phyloP scores from a whole-genome alignment of 2,888 invertebrate species.

The Phyllotreta cruciferae region DNA sequence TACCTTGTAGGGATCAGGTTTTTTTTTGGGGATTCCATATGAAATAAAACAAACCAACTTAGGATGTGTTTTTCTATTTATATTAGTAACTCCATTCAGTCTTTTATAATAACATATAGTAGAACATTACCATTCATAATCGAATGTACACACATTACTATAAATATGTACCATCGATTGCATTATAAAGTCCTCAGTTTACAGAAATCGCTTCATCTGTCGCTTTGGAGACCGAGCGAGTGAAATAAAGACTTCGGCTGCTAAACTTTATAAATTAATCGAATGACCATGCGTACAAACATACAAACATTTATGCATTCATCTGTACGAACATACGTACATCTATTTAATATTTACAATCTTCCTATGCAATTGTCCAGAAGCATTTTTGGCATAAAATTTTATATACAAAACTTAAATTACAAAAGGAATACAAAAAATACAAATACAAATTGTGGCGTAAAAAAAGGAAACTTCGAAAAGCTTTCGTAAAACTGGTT shows the following conservation, averaged over 20 bases:
- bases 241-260: too few species aligned
- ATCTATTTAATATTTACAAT: slow-evolving; percentile 57
- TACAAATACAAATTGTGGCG: slow-evolving; percentile 39
- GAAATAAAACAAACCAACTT: slow-evolving; percentile 31
- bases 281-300: slow-evolving; percentile 54
- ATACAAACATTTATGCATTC: slow-evolving; percentile 49
- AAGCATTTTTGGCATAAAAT: slow-evolving; percentile 53
- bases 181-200: too few species aligned
- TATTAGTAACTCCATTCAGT: slow-evolving; percentile 63
- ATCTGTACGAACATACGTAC: slow-evolving; percentile 46
- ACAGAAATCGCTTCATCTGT: too few species aligned
- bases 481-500: slow-evolving; percentile 44
- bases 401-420: slow-evolving; percentile 47
- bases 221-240: too few species aligned
- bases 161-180: slow-evolving; percentile 53
- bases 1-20: background rate
- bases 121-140: slow-evolving; percentile 62
- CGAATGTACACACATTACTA: slow-evolving; percentile 62
- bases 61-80: slow-evolving; percentile 51
- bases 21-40: background rate
- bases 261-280: too few species aligned
- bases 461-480: slow-evolving; percentile 34
- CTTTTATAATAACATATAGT: slow-evolving; percentile 63
- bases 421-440: slow-evolving; percentile 43
- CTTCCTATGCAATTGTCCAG: slow-evolving; percentile 56